Base-by-base conservation (phyloP, 92 coral and sea anemone genomes). In the Paramuricea clavata region DNA sequence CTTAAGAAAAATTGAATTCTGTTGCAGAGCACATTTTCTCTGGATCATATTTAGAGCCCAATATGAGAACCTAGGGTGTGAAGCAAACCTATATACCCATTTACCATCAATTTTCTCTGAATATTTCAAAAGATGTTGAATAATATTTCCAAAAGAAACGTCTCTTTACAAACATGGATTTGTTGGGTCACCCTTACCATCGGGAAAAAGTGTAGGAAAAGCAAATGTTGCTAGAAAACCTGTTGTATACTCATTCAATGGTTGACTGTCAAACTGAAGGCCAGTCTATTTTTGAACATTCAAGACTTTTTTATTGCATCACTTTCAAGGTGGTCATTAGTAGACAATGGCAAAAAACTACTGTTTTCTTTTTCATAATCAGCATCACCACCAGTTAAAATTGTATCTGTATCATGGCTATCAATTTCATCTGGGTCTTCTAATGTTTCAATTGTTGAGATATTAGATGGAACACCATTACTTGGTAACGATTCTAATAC, bases 1-100 rank as follows among this genome's bases (percentile, higher is more conserved):
- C 81, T 86, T 30, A 85, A 74, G 17, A 73, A 89, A 86, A 61
- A 82, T 88, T 88, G 91, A 83, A 82, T 17, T 83, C 84, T 7
- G 92, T 65, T 89, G 92, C 4, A 72, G 54, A 43, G 32, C 78
- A 52, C 75, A 61, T 33, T 83, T 83, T 67, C 89, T 89, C 13
- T 83, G 88, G 7, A 72, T 82, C 91, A 88, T 88, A 83, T 88
- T 83, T 1, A 88, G 85, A 13, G 78, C 88, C 91, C 88, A 88
- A 69, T 69, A 69, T 13, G 76, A 69, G 44, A 69, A 69, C 25
- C 76, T 69, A 22, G 76, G 49, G 44, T 89, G 92, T 32, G 49
- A 44, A 28, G 92, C 89, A 88, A 88, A 88, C 78, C 91, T 77
- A 56, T 87, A 90, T 21, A 82, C 57, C 93, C 68, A 88, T 43